A percentile compares a stretch with the other conserved stretches of the same genome.
Evolutionary conservation across 2,113 vertebrate genomes (phyloP).

Genomic region (Ciconia stormi): DNA sequence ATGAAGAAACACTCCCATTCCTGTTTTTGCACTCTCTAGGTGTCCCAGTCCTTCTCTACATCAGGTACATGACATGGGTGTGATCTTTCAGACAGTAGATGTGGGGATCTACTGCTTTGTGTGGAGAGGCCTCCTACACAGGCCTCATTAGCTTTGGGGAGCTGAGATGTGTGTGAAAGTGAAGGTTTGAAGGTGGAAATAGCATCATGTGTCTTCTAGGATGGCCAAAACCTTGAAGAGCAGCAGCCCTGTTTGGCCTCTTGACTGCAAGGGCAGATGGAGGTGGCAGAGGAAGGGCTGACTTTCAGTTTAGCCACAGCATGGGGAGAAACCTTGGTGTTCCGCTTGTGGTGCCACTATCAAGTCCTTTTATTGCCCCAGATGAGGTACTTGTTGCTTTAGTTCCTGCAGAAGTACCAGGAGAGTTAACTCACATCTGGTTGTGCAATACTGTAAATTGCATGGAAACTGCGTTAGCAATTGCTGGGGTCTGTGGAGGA

Average conservation of each 20-base stretch:
- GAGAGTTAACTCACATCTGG: not conserved
- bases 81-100: not conserved
- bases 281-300: not conserved
- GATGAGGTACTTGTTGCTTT: not conserved
- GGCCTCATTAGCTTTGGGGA: not conserved
- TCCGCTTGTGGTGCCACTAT: not conserved
- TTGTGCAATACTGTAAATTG: not conserved
- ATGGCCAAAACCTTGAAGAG: not conserved
- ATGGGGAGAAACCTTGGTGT: not conserved
- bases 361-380: not conserved
- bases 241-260: not conserved
- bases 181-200: not conserved
- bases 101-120: not conserved
- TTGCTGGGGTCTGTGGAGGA: not conserved
- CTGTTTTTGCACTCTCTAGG: not conserved
- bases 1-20: not conserved
- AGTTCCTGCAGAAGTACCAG: not conserved
- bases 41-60: not conserved
- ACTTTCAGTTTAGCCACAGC: not conserved
- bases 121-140: not conserved
- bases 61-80: not conserved
- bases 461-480: rapidly evolving
- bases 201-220: not conserved
- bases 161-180: not conserved
- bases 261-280: not conserved